phyloP scores from a whole-genome alignment of 2,113 vertebrate species.

The Marmota flaviventris region DNA sequence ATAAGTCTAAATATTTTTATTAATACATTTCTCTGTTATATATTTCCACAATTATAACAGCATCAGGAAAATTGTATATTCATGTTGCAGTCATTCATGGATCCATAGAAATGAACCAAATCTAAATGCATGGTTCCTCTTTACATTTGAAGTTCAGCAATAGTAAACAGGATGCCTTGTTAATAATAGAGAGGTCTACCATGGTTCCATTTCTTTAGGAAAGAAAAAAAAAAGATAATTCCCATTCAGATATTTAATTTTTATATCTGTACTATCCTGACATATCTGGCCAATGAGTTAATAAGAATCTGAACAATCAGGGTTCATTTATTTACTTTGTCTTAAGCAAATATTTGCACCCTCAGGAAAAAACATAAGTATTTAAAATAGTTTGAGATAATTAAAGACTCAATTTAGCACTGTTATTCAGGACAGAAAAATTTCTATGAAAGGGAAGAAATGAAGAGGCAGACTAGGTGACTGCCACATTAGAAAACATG shows the following conservation, averaged over 20 bases:
- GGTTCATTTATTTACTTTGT: neutral
- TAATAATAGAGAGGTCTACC: neutral
- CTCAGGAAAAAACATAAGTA: neutral
- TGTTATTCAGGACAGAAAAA: neutral
- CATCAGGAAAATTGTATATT: neutral
- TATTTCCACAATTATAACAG: neutral
- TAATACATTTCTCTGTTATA: constrained; percentile 9
- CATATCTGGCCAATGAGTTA: neutral
- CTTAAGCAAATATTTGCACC: neutral
- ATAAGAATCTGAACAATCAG: neutral
- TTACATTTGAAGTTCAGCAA: neutral
- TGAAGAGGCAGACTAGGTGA: neutral
- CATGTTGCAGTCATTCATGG: neutral
- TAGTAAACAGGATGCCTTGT: neutral
- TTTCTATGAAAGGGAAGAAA: neutral
- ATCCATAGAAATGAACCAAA: neutral
- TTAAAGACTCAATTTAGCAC: neutral
- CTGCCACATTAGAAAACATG: neutral
- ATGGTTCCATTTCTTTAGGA: neutral
- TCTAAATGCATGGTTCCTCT: neutral
- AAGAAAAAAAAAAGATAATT: neutral
- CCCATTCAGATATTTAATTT: neutral
- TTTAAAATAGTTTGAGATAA: neutral
- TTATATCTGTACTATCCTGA: neutral
- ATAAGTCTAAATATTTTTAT: constrained; percentile 13